Base-by-base conservation (phyloP, 2,113 vertebrate genomes). In the Cyphomyrus plagiostoma region DNA sequence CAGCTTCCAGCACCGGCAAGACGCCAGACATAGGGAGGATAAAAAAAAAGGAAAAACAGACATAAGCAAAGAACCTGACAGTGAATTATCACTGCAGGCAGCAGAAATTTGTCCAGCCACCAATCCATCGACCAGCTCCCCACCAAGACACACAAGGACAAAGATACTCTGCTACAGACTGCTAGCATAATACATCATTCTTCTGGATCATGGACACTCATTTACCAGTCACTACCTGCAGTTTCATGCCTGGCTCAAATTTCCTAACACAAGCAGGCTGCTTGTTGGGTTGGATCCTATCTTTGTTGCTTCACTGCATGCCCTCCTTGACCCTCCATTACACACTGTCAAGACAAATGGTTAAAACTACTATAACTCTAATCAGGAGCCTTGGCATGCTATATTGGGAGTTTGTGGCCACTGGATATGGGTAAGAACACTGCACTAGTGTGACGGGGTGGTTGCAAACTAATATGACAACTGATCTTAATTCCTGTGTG, bases 81-180 rank as follows among this genome's bases (percentile, higher is more conserved):
- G 74, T 80, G 74, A 80, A 39, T 80, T 80, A 80, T 80, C 74
- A 80, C 74, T 80, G 74, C 74, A 80, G 74, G 70, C 70, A 39
- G 30, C n/a, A 39, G 70, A 82, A 45, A 35, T 49, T 53, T 80
- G 35, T 4, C 74, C 15, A 42, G 74, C 35, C 74, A 80, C 74
- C 35, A 80, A 80, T 42, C 74, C 74, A 80, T 80, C 74, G 15
- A 39, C 35, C 74, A 80, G 74, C 13, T 80, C 74, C 13, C 15
- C 35, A 15, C 66, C 26, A 39, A 77, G 58, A 26, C 10, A 26
- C 23, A 58, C 56, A 58, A 58, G 1, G 21, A 23, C 56, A 6
- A 58, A 58, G 56, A 62, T 62, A n/a, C 23, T 62, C 7, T 62
- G 56, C 56, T 62, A 62, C 23, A 62, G 56, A 26, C n/a, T 70